Conservation (phyloP, 2,797 vertebrate genomes). For the Peromyscus nudipes region DNA sequence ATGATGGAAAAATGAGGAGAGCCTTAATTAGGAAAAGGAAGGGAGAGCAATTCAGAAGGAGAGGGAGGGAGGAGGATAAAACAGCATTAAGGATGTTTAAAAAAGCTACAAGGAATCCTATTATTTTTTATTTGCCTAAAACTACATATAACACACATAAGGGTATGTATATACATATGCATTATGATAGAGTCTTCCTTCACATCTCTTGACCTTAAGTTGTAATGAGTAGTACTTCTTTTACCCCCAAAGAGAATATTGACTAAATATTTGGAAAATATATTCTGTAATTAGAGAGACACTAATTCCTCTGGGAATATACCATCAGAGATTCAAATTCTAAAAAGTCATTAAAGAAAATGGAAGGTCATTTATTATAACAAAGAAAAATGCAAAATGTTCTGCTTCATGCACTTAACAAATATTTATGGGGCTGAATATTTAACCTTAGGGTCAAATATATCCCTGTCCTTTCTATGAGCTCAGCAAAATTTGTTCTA, state of each 20-base stretch:
- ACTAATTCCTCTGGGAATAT: not conserved
- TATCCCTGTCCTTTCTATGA: not conserved
- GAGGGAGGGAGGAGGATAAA: not conserved
- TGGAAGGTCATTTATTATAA: not conserved
- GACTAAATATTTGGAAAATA: conserved; percentile 16
- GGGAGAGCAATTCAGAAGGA: not conserved
- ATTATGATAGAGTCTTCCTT: not conserved
- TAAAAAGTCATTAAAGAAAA: conserved; percentile 24
- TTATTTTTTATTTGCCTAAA: not conserved
- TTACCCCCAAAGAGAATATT: conserved; percentile 34
- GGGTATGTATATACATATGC: not conserved
- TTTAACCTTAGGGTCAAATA: not conserved
- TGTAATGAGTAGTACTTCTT: not conserved
- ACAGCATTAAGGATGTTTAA: not conserved
- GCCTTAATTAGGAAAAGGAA: not conserved
- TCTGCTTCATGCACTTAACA: not conserved
- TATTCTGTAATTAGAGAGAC: conserved; percentile 21
- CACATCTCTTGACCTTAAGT: not conserved
- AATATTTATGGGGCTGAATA: not conserved
- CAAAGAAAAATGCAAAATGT: conserved; percentile 15
- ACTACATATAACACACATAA: not conserved
- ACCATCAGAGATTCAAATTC: not conserved
- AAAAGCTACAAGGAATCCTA: not conserved
- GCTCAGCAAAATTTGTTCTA: not conserved
- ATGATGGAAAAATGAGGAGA: no score